Evolutionary conservation across 1,140 invertebrate species (phyloP).

Genomic region (Bombus confusus): DNA sequence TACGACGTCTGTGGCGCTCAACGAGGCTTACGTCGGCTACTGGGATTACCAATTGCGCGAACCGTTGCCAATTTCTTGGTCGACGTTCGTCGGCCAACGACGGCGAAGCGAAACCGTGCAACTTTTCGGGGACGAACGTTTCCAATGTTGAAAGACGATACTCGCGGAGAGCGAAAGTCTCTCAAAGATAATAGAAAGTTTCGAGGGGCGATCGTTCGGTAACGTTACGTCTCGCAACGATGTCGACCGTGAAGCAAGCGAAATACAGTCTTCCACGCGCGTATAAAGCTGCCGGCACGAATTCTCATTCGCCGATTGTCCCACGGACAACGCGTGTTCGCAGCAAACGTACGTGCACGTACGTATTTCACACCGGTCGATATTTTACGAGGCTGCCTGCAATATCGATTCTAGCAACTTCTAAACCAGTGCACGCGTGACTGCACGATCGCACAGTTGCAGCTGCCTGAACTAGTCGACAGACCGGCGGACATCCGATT

Average conservation of each 20-base stretch:
- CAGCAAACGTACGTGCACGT: background rate
- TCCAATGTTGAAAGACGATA: background rate
- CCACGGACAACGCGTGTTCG: no score
- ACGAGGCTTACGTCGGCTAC: background rate
- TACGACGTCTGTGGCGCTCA: background rate
- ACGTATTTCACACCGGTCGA: background rate
- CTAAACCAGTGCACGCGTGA: background rate
- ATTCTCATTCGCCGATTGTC: background rate
- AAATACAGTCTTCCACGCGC: background rate
- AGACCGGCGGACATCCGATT: no score
- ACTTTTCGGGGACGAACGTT: background rate
- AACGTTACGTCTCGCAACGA: background rate
- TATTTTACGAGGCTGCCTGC: background rate
- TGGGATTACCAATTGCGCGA: background rate
- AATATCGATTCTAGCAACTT: slow-evolving; percentile 20
- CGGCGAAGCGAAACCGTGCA: background rate
- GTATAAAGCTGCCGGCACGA: background rate
- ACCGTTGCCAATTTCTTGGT: background rate
- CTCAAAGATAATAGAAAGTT: background rate
- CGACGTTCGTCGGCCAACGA: background rate
- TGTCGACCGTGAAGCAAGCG: background rate
- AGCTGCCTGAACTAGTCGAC: no score
- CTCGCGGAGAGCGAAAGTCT: background rate
- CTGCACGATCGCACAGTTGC: no score
- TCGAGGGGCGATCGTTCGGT: no score